Conservation (phyloP, 1,140 invertebrate species). For the Rhopalosiphum maidis region DNA sequence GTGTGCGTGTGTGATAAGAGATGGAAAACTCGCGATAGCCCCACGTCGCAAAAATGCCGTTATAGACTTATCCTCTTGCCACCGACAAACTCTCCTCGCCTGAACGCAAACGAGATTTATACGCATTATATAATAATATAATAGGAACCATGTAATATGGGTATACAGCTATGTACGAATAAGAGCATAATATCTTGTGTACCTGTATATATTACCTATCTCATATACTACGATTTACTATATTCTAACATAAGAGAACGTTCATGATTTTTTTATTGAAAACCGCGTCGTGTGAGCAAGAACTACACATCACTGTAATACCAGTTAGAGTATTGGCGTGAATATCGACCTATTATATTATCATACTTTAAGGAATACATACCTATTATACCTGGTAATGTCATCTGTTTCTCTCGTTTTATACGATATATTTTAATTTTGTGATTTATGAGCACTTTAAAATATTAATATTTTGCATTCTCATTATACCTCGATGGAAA, state of each 20-base stretch:
- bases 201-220: neutral
- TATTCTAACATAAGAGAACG: neutral
- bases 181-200: too few species aligned
- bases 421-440: neutral
- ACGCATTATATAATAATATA: neutral
- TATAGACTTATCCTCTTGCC: neutral
- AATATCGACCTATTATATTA: too few species aligned
- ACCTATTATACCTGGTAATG: too few species aligned
- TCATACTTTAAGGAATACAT: too few species aligned
- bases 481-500: neutral
- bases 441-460: neutral
- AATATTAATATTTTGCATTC: neutral
- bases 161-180: too few species aligned
- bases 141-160: neutral
- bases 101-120: neutral
- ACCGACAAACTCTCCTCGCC: neutral
- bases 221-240: neutral
- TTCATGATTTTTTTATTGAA: neutral
- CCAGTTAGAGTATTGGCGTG: too few species aligned
- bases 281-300: neutral
- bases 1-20: neutral
- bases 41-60: neutral
- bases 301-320: neutral
- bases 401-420: neutral
- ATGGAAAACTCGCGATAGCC: neutral